Evolutionary conservation across 2,113 vertebrate genomes (phyloP), one percentile per base, ranked within the genome.

Genomic region (Anoura caudifer): DNA sequence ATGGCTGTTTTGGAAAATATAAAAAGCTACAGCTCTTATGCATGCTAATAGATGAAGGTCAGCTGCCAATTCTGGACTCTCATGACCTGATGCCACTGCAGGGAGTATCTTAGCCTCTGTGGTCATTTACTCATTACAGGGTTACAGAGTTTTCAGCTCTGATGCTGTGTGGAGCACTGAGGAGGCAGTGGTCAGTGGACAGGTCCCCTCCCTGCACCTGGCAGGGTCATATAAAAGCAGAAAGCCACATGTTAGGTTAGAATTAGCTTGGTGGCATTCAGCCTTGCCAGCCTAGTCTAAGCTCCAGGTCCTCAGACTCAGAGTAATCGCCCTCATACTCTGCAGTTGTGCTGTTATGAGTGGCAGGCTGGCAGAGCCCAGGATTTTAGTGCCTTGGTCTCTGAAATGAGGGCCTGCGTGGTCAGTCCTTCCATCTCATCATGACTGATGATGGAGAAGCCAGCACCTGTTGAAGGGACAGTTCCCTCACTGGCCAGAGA

Each of bases 101-200:
- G 26, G n/a, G 45, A 59, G 24, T 7, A 56, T 67, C 63, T 43
- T 28, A 20, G 24, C 63, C 38, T 81, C 59, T 61, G 20, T 65
- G 63, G 47, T 43, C 9, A 2, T 50, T 83, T 73, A 45, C 14
- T 59, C 67, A 59, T 41, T 31, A 79, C 19, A 38, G 52, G 26
- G 10, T 41, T 31, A 79, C 19, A 38, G 52, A 31, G 10, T 50
- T 47, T 52, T 79, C 47, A 89, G 45, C 20, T 43, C 47, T 47
- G 31, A 83, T 14, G 15, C 36, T 19, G 8, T 87, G 36, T 22
- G 38, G 73, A 54, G 45, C 13, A 20, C 26, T 50, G n/a, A 13
- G n/a, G 61, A 75, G 76, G 43, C 12, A n/a, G 4, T 7, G 0
- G 12, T 50, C 4, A 9, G 47, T 0, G 12, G 69, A 16, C 7